Conservation (phyloP, 2,888 invertebrate species). For the Eurois occulta region DNA sequence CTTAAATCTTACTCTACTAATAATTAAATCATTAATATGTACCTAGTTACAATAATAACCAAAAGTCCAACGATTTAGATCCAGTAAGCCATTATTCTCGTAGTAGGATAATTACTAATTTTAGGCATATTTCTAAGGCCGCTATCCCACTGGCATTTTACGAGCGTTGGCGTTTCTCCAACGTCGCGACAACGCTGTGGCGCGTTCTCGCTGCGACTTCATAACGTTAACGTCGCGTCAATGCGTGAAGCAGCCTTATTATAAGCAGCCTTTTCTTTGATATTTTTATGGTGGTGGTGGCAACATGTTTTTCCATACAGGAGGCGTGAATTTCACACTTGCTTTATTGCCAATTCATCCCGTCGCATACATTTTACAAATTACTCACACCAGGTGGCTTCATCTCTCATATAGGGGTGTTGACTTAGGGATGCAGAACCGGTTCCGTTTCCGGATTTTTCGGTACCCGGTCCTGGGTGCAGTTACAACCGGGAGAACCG, state of each 20-base stretch:
- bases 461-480: background rate
- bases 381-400: constrained; percentile 69
- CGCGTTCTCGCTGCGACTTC: too few species aligned
- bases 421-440: background rate
- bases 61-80: constrained; percentile 2
- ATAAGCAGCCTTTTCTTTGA: background rate
- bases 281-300: too few species aligned
- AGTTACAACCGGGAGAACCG: background rate
- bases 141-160: too few species aligned
- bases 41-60: constrained; percentile 20
- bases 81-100: constrained; percentile 15
- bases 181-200: too few species aligned
- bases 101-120: constrained; percentile 24
- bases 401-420: constrained; percentile 15
- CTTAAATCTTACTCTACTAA: too few species aligned
- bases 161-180: too few species aligned
- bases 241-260: too few species aligned
- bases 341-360: constrained; percentile 54
- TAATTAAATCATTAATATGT: constrained; percentile 3
- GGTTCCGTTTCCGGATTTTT: background rate
- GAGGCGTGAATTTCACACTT: constrained; percentile 43
- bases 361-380: constrained; percentile 48
- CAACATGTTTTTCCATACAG: constrained; percentile 1
- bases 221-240: too few species aligned
- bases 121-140: too few species aligned